Base-by-base conservation (phyloP, 1,140 invertebrate species). In the Tetragnatha versicolor region DNA sequence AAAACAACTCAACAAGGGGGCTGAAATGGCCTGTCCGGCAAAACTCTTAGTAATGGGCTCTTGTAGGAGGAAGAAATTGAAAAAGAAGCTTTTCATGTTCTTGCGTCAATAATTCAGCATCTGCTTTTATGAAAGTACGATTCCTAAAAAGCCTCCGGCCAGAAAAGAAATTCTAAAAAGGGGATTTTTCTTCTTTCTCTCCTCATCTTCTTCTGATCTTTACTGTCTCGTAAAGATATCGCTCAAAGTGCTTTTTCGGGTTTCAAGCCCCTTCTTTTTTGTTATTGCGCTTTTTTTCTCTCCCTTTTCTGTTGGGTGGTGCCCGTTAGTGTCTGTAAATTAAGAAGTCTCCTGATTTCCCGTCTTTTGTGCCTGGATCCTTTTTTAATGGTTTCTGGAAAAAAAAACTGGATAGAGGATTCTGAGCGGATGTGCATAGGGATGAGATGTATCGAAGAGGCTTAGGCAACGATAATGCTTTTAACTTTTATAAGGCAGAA, bases 41-140 rank as follows among this genome's bases (percentile, higher is more conserved):
- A 75, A 61, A 63, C 39, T 63, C 45, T 37, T 27, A 65, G 72
- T 63, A 75, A 75, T 75, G 58, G 72, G 58, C 39, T 63, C 60
- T 63, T 61, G 72, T 2, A 58, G 42, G 51, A 25, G 37, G 58
- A 20, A 49, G 72, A 75, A 75, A 75, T 75, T 75, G 72, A 75
- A 75, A 75, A 75, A 63, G 58, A 75, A 61, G 55, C 55, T 63
- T 75, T 75, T 75, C 72, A 75, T 75, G 72, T 75, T 39, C 35
- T 35, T 39, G 29, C 58, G 39, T 75, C 72, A 75, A 75, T 75
- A 75, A 75, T 75, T 75, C 72, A 75, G 58, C 69, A 75, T 63
- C 72, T 75, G 72, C 72, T 75, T 75, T 75, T 75, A 75, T 47
- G 58, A 75, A 73, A 60, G 25, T 60, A 60, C 37, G 53, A 53